Evolutionary conservation across 2,888 invertebrate species (phyloP).

Genomic region (Portevinia maculata): DNA sequence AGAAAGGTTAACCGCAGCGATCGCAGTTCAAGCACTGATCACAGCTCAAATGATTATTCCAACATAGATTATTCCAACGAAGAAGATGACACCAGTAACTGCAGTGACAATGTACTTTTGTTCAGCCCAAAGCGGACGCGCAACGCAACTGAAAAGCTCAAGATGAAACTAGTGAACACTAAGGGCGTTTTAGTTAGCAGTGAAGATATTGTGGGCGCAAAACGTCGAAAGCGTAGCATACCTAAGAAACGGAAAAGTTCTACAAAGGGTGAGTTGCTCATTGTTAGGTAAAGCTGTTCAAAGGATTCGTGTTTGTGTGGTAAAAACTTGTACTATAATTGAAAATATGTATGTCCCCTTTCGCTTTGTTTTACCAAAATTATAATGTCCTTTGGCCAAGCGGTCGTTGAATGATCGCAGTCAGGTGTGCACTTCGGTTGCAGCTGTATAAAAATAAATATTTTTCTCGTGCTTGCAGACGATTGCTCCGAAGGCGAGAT

Average conservation of each 20-base stretch:
- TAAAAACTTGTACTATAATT: conserved; percentile 13
- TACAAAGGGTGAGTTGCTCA: conserved; percentile 69
- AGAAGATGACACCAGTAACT: conserved; percentile 52
- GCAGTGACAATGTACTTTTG: conserved; percentile 40
- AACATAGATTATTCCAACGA: conserved; percentile 47
- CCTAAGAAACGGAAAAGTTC: conserved; percentile 68
- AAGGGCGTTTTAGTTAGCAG: conserved; percentile 25
- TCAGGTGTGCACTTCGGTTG: conserved; percentile 3
- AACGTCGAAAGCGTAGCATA: conserved; percentile 65
- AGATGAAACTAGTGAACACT: conserved; percentile 40
- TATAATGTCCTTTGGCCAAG: conserved; percentile 52
- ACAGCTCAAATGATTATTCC: conserved; percentile 59
- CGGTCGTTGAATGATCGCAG: conserved; percentile 49
- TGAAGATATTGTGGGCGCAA: conserved; percentile 58
- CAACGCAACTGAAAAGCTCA: conserved; percentile 45
- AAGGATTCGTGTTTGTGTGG: background rate
- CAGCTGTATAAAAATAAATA: conserved; percentile 17
- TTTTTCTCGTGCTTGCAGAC: conserved; percentile 69
- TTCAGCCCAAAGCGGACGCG: conserved; percentile 62
- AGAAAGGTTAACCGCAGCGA: conserved; percentile 61
- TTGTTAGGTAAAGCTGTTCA: conserved; percentile 56
- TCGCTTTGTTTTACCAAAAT: conserved; percentile 31
- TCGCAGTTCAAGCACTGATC: conserved; percentile 62
- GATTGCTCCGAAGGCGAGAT: conserved; percentile 58
- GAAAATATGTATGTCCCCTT: conserved; percentile 27